Percentiles rank a stretch among this genome's conserved stretches.
Conservation (phyloP, 2,113 vertebrate species). For the Alligator sinensis region DNA sequence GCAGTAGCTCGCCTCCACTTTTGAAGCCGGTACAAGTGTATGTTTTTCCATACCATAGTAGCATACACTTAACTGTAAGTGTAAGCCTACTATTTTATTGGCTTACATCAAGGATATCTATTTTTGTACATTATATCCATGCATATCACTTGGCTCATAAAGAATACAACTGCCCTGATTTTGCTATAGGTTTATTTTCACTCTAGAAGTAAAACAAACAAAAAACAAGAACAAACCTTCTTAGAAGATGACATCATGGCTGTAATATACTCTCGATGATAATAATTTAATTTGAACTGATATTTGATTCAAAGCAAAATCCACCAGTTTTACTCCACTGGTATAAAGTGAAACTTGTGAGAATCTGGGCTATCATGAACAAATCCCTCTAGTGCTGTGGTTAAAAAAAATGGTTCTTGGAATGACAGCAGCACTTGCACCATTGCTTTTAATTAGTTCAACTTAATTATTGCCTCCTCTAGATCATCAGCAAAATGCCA, state of each 20-base stretch:
- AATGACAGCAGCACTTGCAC: background rate
- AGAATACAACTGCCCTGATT: background rate
- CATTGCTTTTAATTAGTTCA: constrained; percentile 12
- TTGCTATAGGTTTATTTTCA: background rate
- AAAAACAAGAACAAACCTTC: background rate
- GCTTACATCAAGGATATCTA: background rate
- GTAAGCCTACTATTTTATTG: background rate
- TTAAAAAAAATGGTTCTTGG: background rate
- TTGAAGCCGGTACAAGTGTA: background rate
- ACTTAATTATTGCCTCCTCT: background rate
- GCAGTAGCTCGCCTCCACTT: too few species aligned
- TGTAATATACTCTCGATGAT: background rate
- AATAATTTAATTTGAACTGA: background rate
- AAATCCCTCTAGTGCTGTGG: background rate
- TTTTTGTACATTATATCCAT: background rate
- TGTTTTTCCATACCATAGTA: background rate
- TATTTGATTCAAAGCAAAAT: background rate
- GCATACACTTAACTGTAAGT: background rate
- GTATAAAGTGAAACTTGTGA: background rate
- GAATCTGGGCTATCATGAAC: background rate
- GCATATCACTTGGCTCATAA: background rate
- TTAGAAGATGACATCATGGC: background rate
- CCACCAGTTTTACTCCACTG: background rate
- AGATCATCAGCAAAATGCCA: background rate
- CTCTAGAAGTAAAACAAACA: background rate